Evolutionary conservation across 2,113 vertebrate genomes (phyloP).

Genomic region (Scopus umbretta): DNA sequence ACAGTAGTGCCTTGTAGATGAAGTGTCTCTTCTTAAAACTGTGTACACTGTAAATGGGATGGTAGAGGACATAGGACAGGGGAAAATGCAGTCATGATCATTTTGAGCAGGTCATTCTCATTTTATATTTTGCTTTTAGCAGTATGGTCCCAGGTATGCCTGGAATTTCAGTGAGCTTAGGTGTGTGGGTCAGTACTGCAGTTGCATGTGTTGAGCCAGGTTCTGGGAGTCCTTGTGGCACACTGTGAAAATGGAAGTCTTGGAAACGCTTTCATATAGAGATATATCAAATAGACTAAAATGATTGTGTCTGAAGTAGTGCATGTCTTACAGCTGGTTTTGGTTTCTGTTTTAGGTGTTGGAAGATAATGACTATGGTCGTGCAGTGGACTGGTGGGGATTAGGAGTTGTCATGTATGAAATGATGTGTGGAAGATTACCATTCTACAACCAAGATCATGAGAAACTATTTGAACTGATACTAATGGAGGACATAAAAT

Average conservation of each 20-base stretch:
- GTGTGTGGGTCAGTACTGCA: not conserved
- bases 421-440: slow-evolving; percentile 97
- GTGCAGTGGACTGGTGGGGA: slow-evolving; percentile 98
- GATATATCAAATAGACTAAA: not conserved
- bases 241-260: not conserved
- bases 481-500: slow-evolving; percentile 99
- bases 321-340: not conserved
- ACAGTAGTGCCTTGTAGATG: not conserved
- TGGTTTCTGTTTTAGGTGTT: slow-evolving; percentile 79
- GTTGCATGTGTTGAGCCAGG: not conserved
- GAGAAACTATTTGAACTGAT: slow-evolving; percentile 98
- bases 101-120: not conserved
- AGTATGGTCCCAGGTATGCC: not conserved
- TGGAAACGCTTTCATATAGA: not conserved
- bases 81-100: not conserved
- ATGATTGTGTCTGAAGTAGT: not conserved
- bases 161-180: not conserved
- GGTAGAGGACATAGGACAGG: not conserved
- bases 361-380: slow-evolving; percentile 96
- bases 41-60: not conserved
- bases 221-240: not conserved
- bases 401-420: slow-evolving; percentile 96
- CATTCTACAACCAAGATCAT: slow-evolving; percentile 98
- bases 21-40: not conserved
- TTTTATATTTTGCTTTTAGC: not conserved